Percentiles rank a stretch among this genome's conserved stretches.
Evolutionary conservation across 2,797 vertebrate species (phyloP).

Genomic region (Lacerta agilis): DNA sequence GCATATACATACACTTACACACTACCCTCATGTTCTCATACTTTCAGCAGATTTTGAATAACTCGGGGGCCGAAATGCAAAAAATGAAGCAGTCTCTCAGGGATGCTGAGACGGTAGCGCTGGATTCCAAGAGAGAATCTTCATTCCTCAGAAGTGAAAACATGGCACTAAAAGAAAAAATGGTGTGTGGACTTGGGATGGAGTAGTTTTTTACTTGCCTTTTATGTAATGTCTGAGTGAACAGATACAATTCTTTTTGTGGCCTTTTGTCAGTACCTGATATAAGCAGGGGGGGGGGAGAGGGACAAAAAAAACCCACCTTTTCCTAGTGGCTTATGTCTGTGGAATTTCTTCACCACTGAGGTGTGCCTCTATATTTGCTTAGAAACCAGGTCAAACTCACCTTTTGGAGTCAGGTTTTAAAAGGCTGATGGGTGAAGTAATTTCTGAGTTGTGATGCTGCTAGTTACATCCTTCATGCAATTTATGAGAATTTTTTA

Average conservation of each 20-base stretch:
- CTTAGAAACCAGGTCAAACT: too few species aligned
- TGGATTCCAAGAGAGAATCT: conserved; percentile 91
- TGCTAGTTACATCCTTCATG: too few species aligned
- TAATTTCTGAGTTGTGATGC: too few species aligned
- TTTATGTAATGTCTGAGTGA: background rate
- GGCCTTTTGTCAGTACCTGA: background rate
- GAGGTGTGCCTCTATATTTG: too few species aligned
- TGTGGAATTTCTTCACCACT: too few species aligned
- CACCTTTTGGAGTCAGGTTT: too few species aligned
- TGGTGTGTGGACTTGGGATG: conserved; percentile 67
- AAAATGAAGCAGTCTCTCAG: conserved; percentile 85
- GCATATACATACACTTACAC: background rate
- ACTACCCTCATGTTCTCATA: background rate
- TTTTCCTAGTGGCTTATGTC: too few species aligned
- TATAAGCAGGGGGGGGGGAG: background rate
- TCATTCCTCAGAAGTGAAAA: conserved; percentile 88
- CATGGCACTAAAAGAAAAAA: conserved; percentile 83
- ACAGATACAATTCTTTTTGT: background rate
- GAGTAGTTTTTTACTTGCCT: background rate
- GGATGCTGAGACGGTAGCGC: conserved; percentile 85
- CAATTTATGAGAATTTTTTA: background rate
- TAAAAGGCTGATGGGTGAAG: too few species aligned
- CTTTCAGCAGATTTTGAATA: conserved; percentile 79
- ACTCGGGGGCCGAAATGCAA: conserved; percentile 82
- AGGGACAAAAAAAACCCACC: too few species aligned